Percentiles rank a stretch among this genome's conserved stretches.
These are phyloP conservation scores for Gallinago media DNA, from an alignment of 2,113 vertebrate genomes.

Conservation along the genomic window DNA sequence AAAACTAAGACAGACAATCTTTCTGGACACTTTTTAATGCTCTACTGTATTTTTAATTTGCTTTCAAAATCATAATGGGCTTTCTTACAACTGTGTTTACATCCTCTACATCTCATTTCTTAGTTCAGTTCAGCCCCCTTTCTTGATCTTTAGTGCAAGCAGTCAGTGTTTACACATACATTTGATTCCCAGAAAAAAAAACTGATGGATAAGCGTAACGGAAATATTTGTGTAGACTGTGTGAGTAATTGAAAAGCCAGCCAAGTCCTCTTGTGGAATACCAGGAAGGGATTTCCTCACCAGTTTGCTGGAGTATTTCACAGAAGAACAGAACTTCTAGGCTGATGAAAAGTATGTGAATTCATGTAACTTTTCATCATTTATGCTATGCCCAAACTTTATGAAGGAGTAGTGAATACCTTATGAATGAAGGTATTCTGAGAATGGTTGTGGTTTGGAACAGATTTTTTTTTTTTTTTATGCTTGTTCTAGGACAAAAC, in stretches of 20 bases:
- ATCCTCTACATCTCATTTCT: not conserved
- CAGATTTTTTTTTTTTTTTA: not conserved
- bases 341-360: not conserved
- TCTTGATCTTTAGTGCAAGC: not conserved
- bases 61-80: not conserved
- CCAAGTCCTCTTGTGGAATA: not conserved
- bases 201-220: not conserved
- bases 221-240: slow-evolving; percentile 3
- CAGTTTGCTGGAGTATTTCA: not conserved
- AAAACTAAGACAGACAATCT: not conserved
- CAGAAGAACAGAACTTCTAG: not conserved
- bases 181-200: not conserved
- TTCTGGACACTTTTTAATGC: not conserved
- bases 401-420: not conserved
- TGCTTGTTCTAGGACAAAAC: not conserved
- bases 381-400: not conserved
- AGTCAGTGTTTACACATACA: not conserved
- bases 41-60: not conserved
- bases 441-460: not conserved
- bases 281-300: not conserved
- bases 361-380: not conserved
- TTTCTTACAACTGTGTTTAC: not conserved
- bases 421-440: not conserved
- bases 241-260: not conserved
- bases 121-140: not conserved